Conservation (phyloP, 1,140 invertebrate genomes). For the Microplitis mediator region DNA sequence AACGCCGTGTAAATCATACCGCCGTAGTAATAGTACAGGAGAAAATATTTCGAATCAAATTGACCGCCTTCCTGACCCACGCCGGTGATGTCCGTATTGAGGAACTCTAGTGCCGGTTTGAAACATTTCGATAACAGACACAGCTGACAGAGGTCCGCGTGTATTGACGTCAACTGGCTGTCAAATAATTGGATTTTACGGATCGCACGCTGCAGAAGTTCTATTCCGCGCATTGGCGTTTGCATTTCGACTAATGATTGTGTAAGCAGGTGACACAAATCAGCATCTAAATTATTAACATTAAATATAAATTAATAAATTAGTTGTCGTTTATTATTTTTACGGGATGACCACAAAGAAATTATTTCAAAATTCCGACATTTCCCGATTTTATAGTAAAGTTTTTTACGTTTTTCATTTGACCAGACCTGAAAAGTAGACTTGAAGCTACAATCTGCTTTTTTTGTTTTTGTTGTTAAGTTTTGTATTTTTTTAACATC, state of each 20-base stretch:
- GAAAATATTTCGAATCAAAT: slow-evolving; percentile 91
- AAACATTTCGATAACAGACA: slow-evolving; percentile 91
- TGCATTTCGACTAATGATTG: slow-evolving; percentile 78
- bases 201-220: slow-evolving; percentile 82
- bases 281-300: slow-evolving; percentile 71
- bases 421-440: no score
- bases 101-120: slow-evolving; percentile 86
- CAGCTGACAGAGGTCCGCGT: slow-evolving; percentile 91
- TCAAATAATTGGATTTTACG: slow-evolving; percentile 86
- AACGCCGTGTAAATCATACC: slow-evolving; percentile 95
- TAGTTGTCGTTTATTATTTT: not conserved
- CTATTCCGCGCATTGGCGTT: slow-evolving; percentile 82
- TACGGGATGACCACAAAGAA: no score
- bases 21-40: slow-evolving; percentile 96
- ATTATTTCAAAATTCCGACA: no score
- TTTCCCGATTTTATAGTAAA: no score
- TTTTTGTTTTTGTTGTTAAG: no score
- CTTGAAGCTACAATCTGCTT: no score
- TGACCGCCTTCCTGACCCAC: slow-evolving; percentile 84
- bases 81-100: slow-evolving; percentile 90
- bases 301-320: not conserved
- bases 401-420: no score
- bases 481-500: no score
- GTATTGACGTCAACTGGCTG: slow-evolving; percentile 90
- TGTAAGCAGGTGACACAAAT: slow-evolving; percentile 85